phyloP scores from a whole-genome alignment of 1,140 invertebrate species.

The Drosophila teissieri region DNA sequence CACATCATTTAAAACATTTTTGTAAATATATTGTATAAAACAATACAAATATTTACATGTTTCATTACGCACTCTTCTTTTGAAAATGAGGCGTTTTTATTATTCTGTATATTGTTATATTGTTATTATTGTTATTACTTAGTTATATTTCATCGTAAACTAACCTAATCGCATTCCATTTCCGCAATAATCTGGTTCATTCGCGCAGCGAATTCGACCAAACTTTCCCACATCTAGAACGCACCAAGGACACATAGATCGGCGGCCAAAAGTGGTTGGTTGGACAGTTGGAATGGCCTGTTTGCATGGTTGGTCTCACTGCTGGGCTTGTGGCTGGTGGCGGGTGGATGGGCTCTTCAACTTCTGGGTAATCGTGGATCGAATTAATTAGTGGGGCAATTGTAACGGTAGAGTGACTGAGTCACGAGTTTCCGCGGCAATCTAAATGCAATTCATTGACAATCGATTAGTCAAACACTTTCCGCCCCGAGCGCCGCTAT shows the following conservation, averaged over 20 bases:
- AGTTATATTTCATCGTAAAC: too few relatives aligned
- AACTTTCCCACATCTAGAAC: constrained; percentile 31
- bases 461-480: constrained; percentile 82
- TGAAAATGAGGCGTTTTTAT: too few relatives aligned
- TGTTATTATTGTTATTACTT: too few relatives aligned
- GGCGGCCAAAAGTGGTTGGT: constrained; percentile 31
- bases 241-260: background rate
- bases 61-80: too few relatives aligned
- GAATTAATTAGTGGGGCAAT: constrained; percentile 72
- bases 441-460: constrained; percentile 79
- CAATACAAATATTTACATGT: too few relatives aligned
- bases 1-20: too few relatives aligned
- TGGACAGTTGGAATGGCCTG: background rate
- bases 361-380: constrained; percentile 63
- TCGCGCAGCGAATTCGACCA: constrained; percentile 27
- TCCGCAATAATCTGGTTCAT: constrained; percentile 15
- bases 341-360: constrained; percentile 22
- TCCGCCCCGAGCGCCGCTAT: constrained; percentile 59
- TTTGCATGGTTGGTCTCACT: constrained; percentile 19
- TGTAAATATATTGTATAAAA: too few relatives aligned
- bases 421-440: constrained; percentile 48
- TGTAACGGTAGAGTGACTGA: constrained; percentile 74
- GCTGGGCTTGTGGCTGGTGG: background rate
- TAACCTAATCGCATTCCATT: background rate
- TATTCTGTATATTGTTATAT: too few relatives aligned